A percentile compares a stretch with the other conserved stretches of the same genome.
These are phyloP conservation scores for Diachrysia chrysitis DNA, from an alignment of 2,888 invertebrate species.

Conservation along the genomic window DNA sequence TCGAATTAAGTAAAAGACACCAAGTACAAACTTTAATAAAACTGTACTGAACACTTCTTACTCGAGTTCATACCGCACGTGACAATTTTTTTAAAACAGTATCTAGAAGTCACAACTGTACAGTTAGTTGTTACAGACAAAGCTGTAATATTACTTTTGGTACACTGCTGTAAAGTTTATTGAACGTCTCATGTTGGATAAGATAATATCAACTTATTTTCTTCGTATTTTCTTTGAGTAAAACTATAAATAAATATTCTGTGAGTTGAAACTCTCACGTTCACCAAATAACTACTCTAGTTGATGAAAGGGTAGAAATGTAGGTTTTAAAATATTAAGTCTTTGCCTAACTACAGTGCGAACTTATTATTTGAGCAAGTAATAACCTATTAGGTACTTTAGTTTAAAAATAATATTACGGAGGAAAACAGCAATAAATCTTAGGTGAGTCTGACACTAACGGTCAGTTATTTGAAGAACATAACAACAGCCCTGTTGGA, in stretches of 20 bases:
- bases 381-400: neutral
- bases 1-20: constrained; percentile 21
- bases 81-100: constrained; percentile 40
- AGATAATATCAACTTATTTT: constrained; percentile 12
- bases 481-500: constrained; percentile 12
- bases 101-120: constrained; percentile 19
- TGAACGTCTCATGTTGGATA: constrained; percentile 15
- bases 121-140: constrained; percentile 18
- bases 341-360: too few relatives aligned
- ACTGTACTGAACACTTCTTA: constrained; percentile 37
- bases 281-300: neutral
- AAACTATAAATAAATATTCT: neutral
- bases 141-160: constrained; percentile 19
- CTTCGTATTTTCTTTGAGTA: neutral
- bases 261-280: neutral
- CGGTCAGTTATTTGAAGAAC: constrained; percentile 24
- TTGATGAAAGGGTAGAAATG: too few relatives aligned
- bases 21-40: constrained; percentile 39
- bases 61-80: constrained; percentile 34
- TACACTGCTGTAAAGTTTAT: constrained; percentile 3
- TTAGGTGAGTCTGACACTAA: constrained; percentile 13
- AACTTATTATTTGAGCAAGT: neutral
- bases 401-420: neutral
- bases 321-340: too few relatives aligned
- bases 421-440: constrained; percentile 4